phyloP scores from a whole-genome alignment of 2,113 vertebrate species.

The Telmatochromis sp. region DNA sequence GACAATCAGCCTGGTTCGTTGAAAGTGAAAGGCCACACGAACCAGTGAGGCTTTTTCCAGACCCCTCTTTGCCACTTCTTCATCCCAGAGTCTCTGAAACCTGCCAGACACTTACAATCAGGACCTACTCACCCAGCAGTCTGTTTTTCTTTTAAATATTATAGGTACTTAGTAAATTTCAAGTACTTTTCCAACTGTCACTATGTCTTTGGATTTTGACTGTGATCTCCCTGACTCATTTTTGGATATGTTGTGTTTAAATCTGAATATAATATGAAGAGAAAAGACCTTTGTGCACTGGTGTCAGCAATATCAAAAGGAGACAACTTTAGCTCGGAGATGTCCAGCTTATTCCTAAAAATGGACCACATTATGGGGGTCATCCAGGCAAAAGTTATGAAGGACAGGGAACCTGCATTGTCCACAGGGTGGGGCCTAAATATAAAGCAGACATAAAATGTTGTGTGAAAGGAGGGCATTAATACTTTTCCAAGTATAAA shows the following conservation, averaged over 20 bases:
- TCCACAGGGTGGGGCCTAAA: constrained; percentile 68
- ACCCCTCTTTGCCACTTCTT: constrained; percentile 66
- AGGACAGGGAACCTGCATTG: constrained; percentile 73
- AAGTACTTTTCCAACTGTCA: not conserved
- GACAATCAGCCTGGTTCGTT: constrained; percentile 65
- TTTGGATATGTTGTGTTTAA: not conserved
- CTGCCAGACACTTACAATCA: constrained; percentile 16
- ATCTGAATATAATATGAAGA: not conserved
- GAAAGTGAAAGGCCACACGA: constrained; percentile 61
- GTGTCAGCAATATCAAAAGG: constrained; percentile 47
- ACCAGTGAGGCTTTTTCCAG: constrained; percentile 70
- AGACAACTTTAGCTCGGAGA: constrained; percentile 55
- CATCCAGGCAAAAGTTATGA: constrained; percentile 71
- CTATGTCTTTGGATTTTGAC: not conserved
- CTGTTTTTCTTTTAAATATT: not conserved
- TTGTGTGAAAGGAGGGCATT: not conserved
- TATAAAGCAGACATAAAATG: not conserved
- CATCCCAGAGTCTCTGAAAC: constrained; percentile 70
- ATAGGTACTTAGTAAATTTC: not conserved
- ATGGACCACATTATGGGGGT: constrained; percentile 67
- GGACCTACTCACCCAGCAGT: not conserved
- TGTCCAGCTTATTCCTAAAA: constrained; percentile 63
- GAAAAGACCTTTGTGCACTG: constrained; percentile 68
- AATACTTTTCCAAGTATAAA: not conserved
- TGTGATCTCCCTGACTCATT: not conserved